Base-by-base conservation (phyloP, 2,888 invertebrate genomes). In the Buathra laborator region DNA sequence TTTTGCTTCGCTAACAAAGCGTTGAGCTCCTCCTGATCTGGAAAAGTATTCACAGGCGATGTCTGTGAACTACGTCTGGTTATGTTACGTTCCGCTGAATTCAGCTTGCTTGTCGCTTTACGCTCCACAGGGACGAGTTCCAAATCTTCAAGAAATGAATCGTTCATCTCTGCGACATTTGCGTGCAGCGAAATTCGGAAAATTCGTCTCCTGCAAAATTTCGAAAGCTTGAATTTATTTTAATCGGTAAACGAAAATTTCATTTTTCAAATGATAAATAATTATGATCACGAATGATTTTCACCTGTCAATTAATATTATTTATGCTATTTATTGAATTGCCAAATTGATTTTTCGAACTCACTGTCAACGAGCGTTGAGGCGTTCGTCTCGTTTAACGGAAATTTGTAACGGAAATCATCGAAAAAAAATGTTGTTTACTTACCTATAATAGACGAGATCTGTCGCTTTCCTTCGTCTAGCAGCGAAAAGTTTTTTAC, bases 101-200 rank as follows among this genome's bases (percentile, higher is more conserved):
- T 75, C 53, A 81, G 67, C 51, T 56, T 51, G 67, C 68, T 64
- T 44, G 66, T 83, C 44, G 66, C 71, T 71, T 88, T 90, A 24
- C 80, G 44, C 67, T 88, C 87, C 10, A 64, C 83, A 3, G 90
- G 80, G 14, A 89, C 81, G 29, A 92, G 70, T 37, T 89, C 89
- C 75, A 93, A 77, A 29, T 93, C 93, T 87, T 93, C 93, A 62
- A 93, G 81, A 75, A 93, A 93, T 37, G 93, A 93, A 75, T 93
- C 93, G 82, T 92, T 90, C 92, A 92, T 92, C 32, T 84, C 86
- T 53, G 43, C n/a, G 32, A 46, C 59, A 29, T 53, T 70, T 3
- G 12, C 19, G 6, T 29, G 29, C 32, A 0, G 0, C 2, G 0
- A 62, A 48, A 48, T 48, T 14, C 12, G 10, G 32, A 19, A 9